phyloP scores from a whole-genome alignment of 2,797 vertebrate genomes.

The Odontamblyopus lacepedii region DNA sequence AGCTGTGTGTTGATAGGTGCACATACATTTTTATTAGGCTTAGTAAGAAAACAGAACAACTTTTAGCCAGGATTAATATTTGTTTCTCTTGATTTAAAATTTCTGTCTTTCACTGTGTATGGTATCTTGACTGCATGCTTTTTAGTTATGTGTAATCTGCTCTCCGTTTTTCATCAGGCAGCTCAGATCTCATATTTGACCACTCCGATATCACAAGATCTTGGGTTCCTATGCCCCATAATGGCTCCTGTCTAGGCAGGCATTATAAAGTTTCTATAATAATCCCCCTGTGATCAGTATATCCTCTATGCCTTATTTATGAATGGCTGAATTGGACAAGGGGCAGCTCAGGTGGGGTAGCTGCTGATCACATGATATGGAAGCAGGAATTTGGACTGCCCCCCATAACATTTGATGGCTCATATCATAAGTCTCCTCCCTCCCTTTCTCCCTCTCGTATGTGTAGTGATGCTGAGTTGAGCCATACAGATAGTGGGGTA shows the following conservation, averaged over 20 bases:
- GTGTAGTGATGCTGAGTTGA: constrained; percentile 61
- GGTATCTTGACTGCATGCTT: constrained; percentile 46
- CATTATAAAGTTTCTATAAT: constrained; percentile 69
- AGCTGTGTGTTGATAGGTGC: not conserved
- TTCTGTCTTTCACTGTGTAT: constrained; percentile 20
- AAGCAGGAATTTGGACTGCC: constrained; percentile 73
- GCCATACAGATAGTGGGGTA: constrained; percentile 90
- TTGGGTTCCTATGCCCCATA: constrained; percentile 63
- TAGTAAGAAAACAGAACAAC: constrained; percentile 3
- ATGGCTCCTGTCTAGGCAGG: constrained; percentile 67
- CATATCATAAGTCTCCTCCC: constrained; percentile 80
- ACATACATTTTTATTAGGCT: not conserved
- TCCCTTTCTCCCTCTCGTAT: constrained; percentile 55
- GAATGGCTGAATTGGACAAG: constrained; percentile 77
- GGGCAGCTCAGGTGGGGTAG: constrained; percentile 64
- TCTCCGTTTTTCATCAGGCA: constrained; percentile 65
- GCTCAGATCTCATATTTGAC: constrained; percentile 71
- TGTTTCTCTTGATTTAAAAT: constrained; percentile 9
- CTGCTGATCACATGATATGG: constrained; percentile 73
- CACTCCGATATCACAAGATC: constrained; percentile 64
- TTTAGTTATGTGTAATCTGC: constrained; percentile 57
- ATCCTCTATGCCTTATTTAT: constrained; percentile 72
- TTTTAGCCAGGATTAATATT: constrained; percentile 12
- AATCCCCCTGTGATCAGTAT: constrained; percentile 69
- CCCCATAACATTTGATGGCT: constrained; percentile 82